Conservation (phyloP, 1,140 invertebrate species). For the Magallana gigas region DNA sequence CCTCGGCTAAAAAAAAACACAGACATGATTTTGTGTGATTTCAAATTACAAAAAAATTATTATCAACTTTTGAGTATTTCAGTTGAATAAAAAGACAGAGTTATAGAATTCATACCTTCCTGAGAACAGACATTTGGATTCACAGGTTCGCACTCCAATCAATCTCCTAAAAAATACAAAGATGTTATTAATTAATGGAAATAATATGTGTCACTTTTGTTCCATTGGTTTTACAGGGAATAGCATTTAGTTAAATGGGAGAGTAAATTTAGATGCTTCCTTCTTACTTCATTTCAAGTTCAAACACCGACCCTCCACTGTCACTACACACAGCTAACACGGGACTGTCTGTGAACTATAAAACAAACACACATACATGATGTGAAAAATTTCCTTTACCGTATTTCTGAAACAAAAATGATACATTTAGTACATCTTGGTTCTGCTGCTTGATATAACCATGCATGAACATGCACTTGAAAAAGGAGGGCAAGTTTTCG, state of each 20-base stretch:
- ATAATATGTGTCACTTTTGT: too few relatives aligned
- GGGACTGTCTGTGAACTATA: conserved; percentile 87
- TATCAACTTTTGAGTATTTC: background rate
- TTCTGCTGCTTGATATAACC: too few relatives aligned
- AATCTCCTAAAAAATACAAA: conserved; percentile 81
- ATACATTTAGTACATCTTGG: too few relatives aligned
- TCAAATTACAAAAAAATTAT: background rate
- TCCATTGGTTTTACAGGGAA: too few relatives aligned
- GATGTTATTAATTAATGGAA: too few relatives aligned
- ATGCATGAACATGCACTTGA: too few relatives aligned
- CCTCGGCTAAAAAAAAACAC: conserved; percentile 85
- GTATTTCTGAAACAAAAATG: too few relatives aligned
- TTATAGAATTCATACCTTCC: conserved; percentile 80
- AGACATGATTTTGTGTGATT: background rate
- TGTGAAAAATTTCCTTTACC: background rate
- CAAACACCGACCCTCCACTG: conserved; percentile 98
- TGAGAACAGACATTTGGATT: conserved; percentile 94
- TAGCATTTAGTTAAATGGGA: too few relatives aligned
- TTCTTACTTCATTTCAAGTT: conserved; percentile 90
- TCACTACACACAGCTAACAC: conserved; percentile 92
- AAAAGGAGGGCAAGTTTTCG: too few relatives aligned
- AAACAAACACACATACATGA: conserved; percentile 1
- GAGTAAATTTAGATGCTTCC: background rate
- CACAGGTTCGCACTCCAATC: conserved; percentile 92
- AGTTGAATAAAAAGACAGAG: background rate